phyloP scores from a whole-genome alignment of 2,888 invertebrate species.

The Galeopsomyia nigrocyanea region DNA sequence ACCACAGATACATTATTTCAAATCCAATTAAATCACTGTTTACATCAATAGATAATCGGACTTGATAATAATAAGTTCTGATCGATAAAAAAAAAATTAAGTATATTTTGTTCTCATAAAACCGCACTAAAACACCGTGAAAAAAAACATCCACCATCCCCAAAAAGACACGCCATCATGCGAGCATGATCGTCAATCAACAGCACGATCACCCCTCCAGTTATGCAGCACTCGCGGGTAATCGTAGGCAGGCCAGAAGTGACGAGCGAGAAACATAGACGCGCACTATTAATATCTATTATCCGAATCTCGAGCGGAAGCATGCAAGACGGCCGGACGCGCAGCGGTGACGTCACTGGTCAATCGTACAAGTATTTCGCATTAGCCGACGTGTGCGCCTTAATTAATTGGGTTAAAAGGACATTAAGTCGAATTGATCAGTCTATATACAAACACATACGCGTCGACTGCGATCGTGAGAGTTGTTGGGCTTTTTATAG shows the following conservation, averaged over 20 bases:
- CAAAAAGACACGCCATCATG: neutral
- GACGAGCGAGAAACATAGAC: slow-evolving; percentile 9
- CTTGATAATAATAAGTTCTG: no score
- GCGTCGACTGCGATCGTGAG: no score
- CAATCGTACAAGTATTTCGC: slow-evolving; percentile 67
- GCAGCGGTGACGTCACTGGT: slow-evolving; percentile 64
- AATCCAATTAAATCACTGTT: no score
- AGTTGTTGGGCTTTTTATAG: no score
- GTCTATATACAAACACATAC: no score
- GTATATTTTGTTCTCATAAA: no score
- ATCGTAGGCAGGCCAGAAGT: neutral
- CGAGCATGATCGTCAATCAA: slow-evolving; percentile 25
- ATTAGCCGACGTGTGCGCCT: slow-evolving; percentile 51
- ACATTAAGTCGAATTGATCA: slow-evolving; percentile 62
- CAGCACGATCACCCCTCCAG: neutral
- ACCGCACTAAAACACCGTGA: no score
- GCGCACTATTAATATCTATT: slow-evolving; percentile 66
- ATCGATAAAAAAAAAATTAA: no score
- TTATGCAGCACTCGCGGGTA: neutral
- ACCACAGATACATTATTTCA: no score
- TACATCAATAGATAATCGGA: no score
- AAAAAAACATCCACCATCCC: neutral
- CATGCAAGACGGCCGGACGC: slow-evolving; percentile 49
- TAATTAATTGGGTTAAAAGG: slow-evolving; percentile 67
- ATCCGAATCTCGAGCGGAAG: slow-evolving; percentile 59